phyloP scores from a whole-genome alignment of 2,888 invertebrate genomes.

The Pharmacophagus antenor region DNA sequence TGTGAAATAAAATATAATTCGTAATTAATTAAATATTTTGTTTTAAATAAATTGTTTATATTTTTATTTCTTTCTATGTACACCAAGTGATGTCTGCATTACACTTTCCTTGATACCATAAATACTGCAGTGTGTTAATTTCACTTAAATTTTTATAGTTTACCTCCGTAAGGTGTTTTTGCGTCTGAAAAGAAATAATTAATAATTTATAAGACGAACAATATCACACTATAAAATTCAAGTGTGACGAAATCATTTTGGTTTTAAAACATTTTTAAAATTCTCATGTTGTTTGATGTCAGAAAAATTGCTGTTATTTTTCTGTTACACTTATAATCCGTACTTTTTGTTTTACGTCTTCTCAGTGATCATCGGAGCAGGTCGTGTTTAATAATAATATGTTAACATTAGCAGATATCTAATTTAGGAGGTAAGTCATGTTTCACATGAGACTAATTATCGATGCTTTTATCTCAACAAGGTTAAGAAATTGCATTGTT shows the following conservation, averaged over 20 bases:
- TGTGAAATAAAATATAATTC: slow-evolving; percentile 31
- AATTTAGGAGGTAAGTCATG: no score
- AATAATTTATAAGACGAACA: neutral
- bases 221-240: neutral
- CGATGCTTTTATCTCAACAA: no score
- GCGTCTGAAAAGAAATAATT: slow-evolving; percentile 56
- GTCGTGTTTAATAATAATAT: no score
- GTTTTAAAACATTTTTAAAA: no score
- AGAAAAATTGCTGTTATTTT: no score
- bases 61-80: slow-evolving; percentile 40
- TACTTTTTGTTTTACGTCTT: no score
- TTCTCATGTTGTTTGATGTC: no score
- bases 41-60: slow-evolving; percentile 37
- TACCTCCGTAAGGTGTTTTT: slow-evolving; percentile 41
- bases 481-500: no score
- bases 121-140: slow-evolving; percentile 86
- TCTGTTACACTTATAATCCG: no score
- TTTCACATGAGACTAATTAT: no score
- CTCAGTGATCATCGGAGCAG: no score
- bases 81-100: slow-evolving; percentile 90
- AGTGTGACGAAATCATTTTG: neutral
- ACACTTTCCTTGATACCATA: slow-evolving; percentile 96
- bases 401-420: no score
- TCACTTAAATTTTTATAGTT: slow-evolving; percentile 79
- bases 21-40: slow-evolving; percentile 31